phyloP scores from a whole-genome alignment of 2,113 vertebrate species.

The Triplophysa siluroides region DNA sequence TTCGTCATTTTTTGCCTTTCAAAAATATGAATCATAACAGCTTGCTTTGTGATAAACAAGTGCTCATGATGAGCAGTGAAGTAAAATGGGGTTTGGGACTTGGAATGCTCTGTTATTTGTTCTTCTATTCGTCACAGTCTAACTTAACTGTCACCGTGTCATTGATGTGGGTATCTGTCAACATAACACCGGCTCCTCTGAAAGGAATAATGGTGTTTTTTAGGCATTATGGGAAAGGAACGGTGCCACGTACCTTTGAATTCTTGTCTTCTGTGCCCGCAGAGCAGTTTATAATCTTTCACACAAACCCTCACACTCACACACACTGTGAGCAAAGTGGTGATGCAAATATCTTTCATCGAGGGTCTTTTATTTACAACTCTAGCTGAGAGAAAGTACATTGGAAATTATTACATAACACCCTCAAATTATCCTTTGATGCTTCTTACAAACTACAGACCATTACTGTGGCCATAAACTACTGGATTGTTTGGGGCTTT shows the following conservation, averaged over 20 bases:
- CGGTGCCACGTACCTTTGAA: not conserved
- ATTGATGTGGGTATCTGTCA: slow-evolving; percentile 20
- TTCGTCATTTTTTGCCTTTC: not conserved
- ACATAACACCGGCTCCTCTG: not conserved
- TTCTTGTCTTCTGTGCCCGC: not conserved
- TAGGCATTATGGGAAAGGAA: slow-evolving; percentile 1
- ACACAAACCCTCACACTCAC: not conserved
- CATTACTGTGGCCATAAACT: too few relatives aligned
- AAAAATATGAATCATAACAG: slow-evolving; percentile 9
- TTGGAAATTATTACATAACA: too few relatives aligned
- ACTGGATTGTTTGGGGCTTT: too few relatives aligned
- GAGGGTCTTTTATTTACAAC: too few relatives aligned
- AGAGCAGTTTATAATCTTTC: not conserved
- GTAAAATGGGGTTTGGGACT: not conserved
- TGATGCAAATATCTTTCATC: not conserved
- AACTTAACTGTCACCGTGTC: not conserved
- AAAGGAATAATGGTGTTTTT: slow-evolving; percentile 3
- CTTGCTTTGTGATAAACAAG: slow-evolving; percentile 11
- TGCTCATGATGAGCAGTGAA: not conserved
- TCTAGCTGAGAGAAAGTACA: too few relatives aligned
- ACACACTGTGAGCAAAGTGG: not conserved
- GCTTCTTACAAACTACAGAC: too few relatives aligned
- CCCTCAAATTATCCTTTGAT: too few relatives aligned
- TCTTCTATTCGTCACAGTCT: slow-evolving; percentile 1
- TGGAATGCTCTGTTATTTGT: slow-evolving; percentile 6